Evolutionary conservation across 2,797 vertebrate genomes (phyloP), one percentile per base, ranked within the genome.

Genomic region (Catostomus latipinnis): DNA sequence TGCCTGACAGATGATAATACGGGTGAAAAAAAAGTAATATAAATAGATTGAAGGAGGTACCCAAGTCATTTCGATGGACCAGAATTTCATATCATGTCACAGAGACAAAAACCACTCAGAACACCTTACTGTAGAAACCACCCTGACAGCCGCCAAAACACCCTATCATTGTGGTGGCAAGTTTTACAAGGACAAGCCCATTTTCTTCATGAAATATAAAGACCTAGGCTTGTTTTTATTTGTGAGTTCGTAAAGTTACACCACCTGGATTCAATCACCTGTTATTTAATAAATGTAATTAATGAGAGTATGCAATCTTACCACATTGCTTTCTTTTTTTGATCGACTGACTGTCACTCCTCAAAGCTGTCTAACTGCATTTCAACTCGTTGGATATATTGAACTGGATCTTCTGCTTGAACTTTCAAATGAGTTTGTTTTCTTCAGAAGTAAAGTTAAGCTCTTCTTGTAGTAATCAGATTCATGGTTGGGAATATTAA

Each of bases 401-500:
- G 16, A 6, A 13, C 46, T 49, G n/a, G 22, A 22, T 22, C 22
- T 22, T 22, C 22, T 22, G 22, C 22, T 22, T 22, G 22, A 22
- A 22, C 22, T 22, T 22, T 22, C 22, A 22, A 45, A 71, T 68
- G 2, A 22, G 14, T 22, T 52, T 13, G 12, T 22, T 1, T 52
- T 50, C 14, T 68, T 11, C 6, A 68, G 14, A 68, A 2, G 2
- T 52, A 22, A 16, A 46, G n/a, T 34, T 6, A 6, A 16, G n/a
- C n/a, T 1, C 8, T 71, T 56, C 6, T 14, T 58, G 6, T 46
- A 12, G 34, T 57, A 18, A 71, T 57, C 54, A 48, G 6, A 62
- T 60, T 62, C 6, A 48, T 58, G 46, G 14, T 58, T 58, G n/a
- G 48, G n/a, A 58, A 48, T 48, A 71, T 71, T 58, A 71, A n/a